Base-by-base conservation (phyloP, 2,113 vertebrate genomes). In the Cyprinus carpio region DNA sequence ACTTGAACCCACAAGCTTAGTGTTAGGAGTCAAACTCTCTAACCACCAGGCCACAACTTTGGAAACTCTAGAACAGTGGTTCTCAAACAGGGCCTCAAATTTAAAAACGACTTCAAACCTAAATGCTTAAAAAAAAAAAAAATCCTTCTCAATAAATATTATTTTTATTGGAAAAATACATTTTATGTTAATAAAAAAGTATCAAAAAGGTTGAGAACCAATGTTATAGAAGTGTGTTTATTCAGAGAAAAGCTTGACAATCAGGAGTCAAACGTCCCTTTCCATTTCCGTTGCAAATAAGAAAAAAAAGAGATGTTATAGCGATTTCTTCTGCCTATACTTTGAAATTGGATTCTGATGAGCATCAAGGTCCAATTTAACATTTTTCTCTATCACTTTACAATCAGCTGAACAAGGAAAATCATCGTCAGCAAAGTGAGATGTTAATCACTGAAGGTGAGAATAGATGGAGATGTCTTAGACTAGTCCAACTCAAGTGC, bases 341-440 rank as follows among this genome's bases (percentile, higher is more conserved):
- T 20, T n/a, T 34, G 16, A 78, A 78, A 58, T 23, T 7, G n/a
- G 51, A 18, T 37, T 34, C 27, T 58, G 12, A 62, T 72, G 60
- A 77, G 80, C 65, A 56, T 56, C 40, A 23, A 75, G 23, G 69
- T 31, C 27, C 62, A 62, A 23, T 75, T 46, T 15, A 37, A 31
- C 43, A 31, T 2, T 64, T 40, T 8, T 75, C 58, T 29, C 13
- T 46, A 80, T 80, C 58, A 20, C 37, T 64, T 80, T 43, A 65
- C 46, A 65, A 65, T 84, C 75, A 84, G 64, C 77, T 25, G 64
- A 69, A 84, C 31, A 27, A 81, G 46, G 34, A 64, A 80, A 25
- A 64, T 29, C 58, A 37, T 6, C 6, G 31, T 64, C 37, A 27
- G 58, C 58, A 65, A 65, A 27, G n/a, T 6, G 58, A 81, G 78